phyloP scores from a whole-genome alignment of 2,113 vertebrate genomes.

The Alexandromys fortis region DNA sequence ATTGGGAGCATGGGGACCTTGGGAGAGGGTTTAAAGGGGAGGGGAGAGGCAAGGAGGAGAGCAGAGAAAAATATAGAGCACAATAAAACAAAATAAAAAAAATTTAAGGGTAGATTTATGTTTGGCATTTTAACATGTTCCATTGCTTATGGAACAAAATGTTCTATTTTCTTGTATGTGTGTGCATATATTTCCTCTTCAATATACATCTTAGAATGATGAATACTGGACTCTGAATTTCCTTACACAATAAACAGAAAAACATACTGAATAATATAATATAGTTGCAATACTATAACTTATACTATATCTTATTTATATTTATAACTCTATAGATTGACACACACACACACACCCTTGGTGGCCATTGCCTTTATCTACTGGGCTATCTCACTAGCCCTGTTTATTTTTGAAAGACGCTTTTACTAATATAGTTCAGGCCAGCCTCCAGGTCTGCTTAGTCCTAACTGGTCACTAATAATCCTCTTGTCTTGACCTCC shows the following conservation, averaged over 20 bases:
- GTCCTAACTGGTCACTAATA: neutral
- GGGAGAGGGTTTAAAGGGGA: too few species aligned
- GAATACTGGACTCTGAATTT: conserved; percentile 90
- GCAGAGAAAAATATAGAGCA: too few species aligned
- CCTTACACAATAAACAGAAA: conserved; percentile 94
- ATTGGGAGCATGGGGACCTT: too few species aligned
- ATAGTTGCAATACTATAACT: neutral
- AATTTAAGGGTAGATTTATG: conserved; percentile 76
- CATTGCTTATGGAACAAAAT: conserved; percentile 93
- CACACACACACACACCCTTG: too few species aligned
- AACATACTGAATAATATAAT: conserved; percentile 87
- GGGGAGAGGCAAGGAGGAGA: too few species aligned
- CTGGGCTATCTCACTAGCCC: neutral
- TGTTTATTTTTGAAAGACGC: neutral
- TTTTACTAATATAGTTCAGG: neutral
- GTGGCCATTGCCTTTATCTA: neutral
- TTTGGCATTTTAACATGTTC: conserved; percentile 91
- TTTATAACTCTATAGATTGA: neutral
- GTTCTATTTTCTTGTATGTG: conserved; percentile 86
- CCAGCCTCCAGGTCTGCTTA: neutral
- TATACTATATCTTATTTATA: neutral
- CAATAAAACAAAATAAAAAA: too few species aligned
- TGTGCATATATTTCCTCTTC: conserved; percentile 90
- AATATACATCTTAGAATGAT: conserved; percentile 95
- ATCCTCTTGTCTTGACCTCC: neutral